Evolutionary conservation across 1,140 invertebrate species (phyloP), one percentile per base, ranked within the genome.

Genomic region (Cylas formicarius): DNA sequence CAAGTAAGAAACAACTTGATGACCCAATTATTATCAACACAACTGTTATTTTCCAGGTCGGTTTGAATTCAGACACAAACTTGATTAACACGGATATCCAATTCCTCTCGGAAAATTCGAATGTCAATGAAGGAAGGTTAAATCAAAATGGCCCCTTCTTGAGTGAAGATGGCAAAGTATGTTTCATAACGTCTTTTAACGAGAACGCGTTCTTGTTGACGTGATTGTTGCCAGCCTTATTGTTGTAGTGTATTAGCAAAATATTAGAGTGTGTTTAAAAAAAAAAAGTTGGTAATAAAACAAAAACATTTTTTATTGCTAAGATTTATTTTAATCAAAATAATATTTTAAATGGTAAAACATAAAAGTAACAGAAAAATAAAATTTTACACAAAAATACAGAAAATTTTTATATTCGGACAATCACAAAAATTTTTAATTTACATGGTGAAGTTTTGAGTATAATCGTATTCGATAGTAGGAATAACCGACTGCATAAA

Each of bases 401-500:
- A n/a, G n/a, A n/a, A n/a, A n/a, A n/a, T n/a, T n/a, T n/a, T n/a
- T n/a, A n/a, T n/a, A n/a, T n/a, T n/a, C n/a, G n/a, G n/a, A n/a
- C n/a, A n/a, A n/a, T n/a, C n/a, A n/a, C n/a, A n/a, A n/a, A n/a
- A n/a, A n/a, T n/a, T n/a, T n/a, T n/a, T n/a, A n/a, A 11, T 27
- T 44, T 74, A 87, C 68, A 97, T 81, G 55, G 85, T 82, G 66
- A 98, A 94, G 70, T 97, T 96, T 69, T 96, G 89, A 26, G 96
- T 99, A 70, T 91, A 99, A 74, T 99, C 97, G 67, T 99, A 99
- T 71, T 99, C 95, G 60, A 99, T 93, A 9, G 97, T 99, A 35
- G 97, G 97, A 69, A 99, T 99, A 51, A 99, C 92, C 28, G 94
- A 94, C 70, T 96, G 90, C 54, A 99, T 92, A 72, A 99, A 99